A percentile compares a stretch with the other conserved stretches of the same genome.
Conservation (phyloP, 2,888 invertebrate genomes). For the Gastrophysa polygoni region DNA sequence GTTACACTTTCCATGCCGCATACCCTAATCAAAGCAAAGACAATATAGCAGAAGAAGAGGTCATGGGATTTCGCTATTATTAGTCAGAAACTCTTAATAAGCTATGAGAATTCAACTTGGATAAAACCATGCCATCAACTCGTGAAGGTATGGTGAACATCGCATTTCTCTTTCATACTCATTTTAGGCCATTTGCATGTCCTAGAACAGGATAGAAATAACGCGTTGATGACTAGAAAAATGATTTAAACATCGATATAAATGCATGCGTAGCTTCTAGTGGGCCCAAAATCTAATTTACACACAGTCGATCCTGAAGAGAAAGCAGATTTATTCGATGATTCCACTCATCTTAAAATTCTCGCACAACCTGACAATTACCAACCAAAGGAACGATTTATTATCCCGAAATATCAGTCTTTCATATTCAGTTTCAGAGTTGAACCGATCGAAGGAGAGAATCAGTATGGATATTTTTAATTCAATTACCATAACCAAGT, state of each 20-base stretch:
- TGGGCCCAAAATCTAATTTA: background rate
- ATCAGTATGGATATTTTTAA: too few species aligned
- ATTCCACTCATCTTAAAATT: too few species aligned
- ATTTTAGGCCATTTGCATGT: background rate
- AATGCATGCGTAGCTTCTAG: background rate
- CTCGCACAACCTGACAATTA: too few species aligned
- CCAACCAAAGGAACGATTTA: too few species aligned
- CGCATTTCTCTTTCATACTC: background rate
- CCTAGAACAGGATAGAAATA: background rate
- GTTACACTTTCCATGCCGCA: background rate
- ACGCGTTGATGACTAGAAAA: background rate
- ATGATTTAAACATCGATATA: background rate
- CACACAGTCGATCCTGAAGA: too few species aligned
- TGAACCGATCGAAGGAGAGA: too few species aligned
- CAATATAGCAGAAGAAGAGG: background rate
- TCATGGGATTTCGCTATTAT: background rate
- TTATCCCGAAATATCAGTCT: too few species aligned
- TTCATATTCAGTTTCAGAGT: too few species aligned
- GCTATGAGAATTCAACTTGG: background rate
- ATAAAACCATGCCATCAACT: background rate
- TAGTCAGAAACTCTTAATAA: background rate
- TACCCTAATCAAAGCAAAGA: background rate
- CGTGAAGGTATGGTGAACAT: background rate
- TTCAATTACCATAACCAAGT: too few species aligned
- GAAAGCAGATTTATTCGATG: too few species aligned